A percentile compares a stretch with the other conserved stretches of the same genome.
Conservation (phyloP, 1,140 invertebrate species). For the Liolophura sinensis region DNA sequence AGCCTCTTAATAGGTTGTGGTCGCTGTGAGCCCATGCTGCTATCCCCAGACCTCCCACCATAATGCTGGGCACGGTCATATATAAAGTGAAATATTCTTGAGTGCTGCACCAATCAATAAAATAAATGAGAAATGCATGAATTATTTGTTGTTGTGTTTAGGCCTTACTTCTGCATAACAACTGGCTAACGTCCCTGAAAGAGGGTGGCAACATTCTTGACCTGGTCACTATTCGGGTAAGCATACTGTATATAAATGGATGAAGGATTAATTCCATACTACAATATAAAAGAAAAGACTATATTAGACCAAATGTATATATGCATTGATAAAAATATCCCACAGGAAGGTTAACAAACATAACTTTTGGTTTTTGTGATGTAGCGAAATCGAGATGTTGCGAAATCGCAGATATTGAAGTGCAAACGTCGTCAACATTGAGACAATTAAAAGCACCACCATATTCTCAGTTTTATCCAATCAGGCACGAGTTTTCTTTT, state of each 20-base stretch:
- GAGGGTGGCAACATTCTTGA: conserved; percentile 73
- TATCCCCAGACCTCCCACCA: too few relatives aligned
- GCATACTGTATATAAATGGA: too few relatives aligned
- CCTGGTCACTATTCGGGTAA: conserved; percentile 69
- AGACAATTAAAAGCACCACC: too few relatives aligned
- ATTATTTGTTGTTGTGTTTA: conserved; percentile 14
- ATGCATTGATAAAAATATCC: background rate
- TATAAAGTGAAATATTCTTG: background rate
- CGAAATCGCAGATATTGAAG: background rate
- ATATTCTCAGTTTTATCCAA: too few relatives aligned
- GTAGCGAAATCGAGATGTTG: background rate
- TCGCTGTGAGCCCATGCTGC: too few relatives aligned
- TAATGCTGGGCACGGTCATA: background rate
- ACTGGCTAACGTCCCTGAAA: conserved; percentile 69
- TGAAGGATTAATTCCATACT: background rate
- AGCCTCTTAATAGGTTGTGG: too few relatives aligned
- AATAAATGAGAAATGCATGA: conserved; percentile 5
- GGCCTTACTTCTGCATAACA: conserved; percentile 66
- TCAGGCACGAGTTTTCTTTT: too few relatives aligned
- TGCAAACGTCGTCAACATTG: background rate
- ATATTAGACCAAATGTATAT: background rate
- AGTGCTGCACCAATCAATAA: background rate
- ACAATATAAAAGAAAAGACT: background rate
- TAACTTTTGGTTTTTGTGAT: background rate
- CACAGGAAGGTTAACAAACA: background rate